Evolutionary conservation across 2,113 vertebrate species (phyloP).

Genomic region (Rousettus leschenaultii): DNA sequence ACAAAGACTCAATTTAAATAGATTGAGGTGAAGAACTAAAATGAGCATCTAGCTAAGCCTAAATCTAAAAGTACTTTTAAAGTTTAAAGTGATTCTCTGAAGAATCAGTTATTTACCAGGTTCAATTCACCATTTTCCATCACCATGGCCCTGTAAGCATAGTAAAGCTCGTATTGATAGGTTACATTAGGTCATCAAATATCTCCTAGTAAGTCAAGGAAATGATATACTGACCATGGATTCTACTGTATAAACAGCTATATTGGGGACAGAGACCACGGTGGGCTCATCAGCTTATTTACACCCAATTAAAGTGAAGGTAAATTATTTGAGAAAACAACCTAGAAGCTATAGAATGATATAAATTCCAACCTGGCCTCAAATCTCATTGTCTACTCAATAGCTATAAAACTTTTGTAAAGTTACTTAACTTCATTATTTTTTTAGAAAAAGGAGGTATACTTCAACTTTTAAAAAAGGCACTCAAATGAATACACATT

Average conservation of each 20-base stretch:
- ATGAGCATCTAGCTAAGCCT: background rate
- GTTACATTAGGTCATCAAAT: background rate
- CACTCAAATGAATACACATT: background rate
- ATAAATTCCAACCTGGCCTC: background rate
- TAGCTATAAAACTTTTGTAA: background rate
- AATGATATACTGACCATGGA: background rate
- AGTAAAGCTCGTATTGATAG: background rate
- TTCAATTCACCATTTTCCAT: background rate
- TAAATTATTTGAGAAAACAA: background rate
- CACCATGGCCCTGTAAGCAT: background rate
- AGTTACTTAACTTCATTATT: background rate
- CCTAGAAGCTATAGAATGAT: background rate
- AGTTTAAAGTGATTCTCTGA: background rate
- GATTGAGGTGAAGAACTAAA: background rate
- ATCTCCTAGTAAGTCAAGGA: background rate
- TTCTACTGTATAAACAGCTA: background rate
- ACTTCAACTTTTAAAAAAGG: background rate
- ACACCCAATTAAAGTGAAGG: background rate
- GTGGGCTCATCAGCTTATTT: background rate
- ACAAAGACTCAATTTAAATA: background rate
- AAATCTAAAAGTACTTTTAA: conserved; percentile 19
- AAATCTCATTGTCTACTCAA: background rate
- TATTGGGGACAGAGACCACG: background rate
- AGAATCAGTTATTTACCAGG: background rate
- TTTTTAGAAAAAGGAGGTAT: background rate